Evolutionary conservation across 2,113 vertebrate genomes (phyloP), one percentile per base, ranked within the genome.

Genomic region (Octodon degus): DNA sequence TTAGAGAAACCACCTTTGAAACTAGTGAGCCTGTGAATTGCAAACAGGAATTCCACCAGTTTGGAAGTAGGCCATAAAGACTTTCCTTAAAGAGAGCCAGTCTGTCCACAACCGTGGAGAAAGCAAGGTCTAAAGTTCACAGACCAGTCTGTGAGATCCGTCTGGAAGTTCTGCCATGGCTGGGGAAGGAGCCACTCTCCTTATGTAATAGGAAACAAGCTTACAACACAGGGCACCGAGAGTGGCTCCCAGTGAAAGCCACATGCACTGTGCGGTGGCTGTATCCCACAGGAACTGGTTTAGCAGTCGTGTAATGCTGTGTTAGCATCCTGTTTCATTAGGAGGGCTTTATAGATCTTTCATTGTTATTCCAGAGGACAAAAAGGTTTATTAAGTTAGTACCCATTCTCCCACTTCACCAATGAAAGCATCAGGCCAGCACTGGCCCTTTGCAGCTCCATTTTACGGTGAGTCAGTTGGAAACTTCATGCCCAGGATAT

Each of bases 231-330:
- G 62, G 91, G 82, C 62, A 92, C 65, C 79, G 10, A 62, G 67
- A 89, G 87, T 60, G 65, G 84, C 67, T 93, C 89, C 90, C 94
- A 95, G 97, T 94, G 97, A 98, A 97, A 98, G 97, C 92, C 0
- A 25, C 11, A 5, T 72, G 50, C 5, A 13, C 55, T 86, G 74
- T 76, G 22, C 24, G 0, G 94, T 86, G 63, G 53, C 82, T 76
- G 63, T 90, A 84, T 84, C 79, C 58, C 87, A 79, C 67, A 43
- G 94, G 50, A 96, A 93, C 91, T 96, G 87, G 96, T 85, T 94
- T 67, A 90, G 95, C 83, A 86, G 89, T 96, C 84, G 34, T 55
- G 53, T 80, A 62, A 79, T 92, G 86, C 90, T 81, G 85, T 65
- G 74, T 58, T 68, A 76, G n/a, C 70, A 79, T 55, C n/a, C 19